Evolutionary conservation across 2,888 invertebrate species (phyloP).

Genomic region (Tenthredo mesomela): DNA sequence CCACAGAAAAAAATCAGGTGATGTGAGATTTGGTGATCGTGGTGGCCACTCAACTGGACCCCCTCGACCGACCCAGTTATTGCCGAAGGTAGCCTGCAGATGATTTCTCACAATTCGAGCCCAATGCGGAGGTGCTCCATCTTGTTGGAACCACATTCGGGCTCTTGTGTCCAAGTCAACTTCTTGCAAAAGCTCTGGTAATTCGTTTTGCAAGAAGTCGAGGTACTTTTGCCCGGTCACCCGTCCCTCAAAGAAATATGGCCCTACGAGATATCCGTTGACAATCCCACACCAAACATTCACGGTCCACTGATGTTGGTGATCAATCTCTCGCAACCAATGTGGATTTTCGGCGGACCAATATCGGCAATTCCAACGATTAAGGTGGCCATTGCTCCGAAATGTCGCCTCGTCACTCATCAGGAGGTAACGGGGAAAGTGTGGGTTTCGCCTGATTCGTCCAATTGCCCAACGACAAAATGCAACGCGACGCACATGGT

Average conservation of each 20-base stretch:
- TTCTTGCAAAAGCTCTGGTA: conserved; percentile 55
- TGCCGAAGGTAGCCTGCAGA: neutral
- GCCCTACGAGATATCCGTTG: conserved; percentile 56
- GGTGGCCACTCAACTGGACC: conserved; percentile 17
- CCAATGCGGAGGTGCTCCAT: conserved; percentile 66
- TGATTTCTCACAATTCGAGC: conserved; percentile 46
- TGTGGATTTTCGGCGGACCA: conserved; percentile 22
- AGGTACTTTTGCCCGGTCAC: conserved; percentile 59
- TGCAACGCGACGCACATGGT: neutral
- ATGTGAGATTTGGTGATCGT: conserved; percentile 5
- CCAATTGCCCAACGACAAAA: conserved; percentile 7
- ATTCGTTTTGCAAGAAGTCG: conserved; percentile 57
- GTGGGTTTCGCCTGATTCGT: neutral
- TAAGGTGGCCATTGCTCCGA: neutral
- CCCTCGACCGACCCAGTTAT: too few relatives aligned
- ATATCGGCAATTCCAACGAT: conserved; percentile 19
- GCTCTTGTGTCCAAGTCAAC: conserved; percentile 53
- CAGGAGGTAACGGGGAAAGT: neutral
- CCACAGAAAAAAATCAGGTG: conserved; percentile 12
- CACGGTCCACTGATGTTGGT: conserved; percentile 13
- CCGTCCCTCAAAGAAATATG: conserved; percentile 59
- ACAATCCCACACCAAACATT: conserved; percentile 58
- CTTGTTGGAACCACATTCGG: conserved; percentile 58
- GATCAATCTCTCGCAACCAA: conserved; percentile 17
- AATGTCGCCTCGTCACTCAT: conserved; percentile 34